These are phyloP conservation scores for Sebastes iracundus DNA, from an alignment of 2,797 vertebrate genomes.

Conservation along the genomic window DNA sequence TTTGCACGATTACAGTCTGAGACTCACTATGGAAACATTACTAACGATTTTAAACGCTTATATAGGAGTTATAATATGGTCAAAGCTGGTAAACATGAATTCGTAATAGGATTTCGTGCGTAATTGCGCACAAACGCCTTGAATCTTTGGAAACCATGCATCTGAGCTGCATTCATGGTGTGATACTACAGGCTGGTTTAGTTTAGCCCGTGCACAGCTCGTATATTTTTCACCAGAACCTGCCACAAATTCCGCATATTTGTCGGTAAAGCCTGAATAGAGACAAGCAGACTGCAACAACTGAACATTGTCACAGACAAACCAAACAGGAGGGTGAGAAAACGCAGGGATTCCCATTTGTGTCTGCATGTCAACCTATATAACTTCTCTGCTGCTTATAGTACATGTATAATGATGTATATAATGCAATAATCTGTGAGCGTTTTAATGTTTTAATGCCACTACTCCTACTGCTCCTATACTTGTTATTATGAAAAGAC, in stretches of 20 bases:
- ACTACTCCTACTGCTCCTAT: too few species aligned
- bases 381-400: background rate
- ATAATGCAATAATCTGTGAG: too few species aligned
- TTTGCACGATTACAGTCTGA: background rate
- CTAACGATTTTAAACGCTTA: background rate
- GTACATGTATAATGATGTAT: too few species aligned
- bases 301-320: background rate
- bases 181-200: background rate
- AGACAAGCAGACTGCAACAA: background rate
- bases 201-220: background rate
- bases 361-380: background rate
- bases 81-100: background rate
- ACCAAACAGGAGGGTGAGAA: conserved; percentile 20
- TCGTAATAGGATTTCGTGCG: background rate
- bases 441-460: background rate
- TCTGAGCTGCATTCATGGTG: background rate
- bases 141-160: background rate
- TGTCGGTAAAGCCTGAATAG: conserved; percentile 43
- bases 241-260: conserved; percentile 70
- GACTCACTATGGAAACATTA: background rate
- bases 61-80: background rate
- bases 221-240: conserved; percentile 26
- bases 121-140: background rate
- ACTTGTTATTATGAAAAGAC: background rate
- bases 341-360: conserved; percentile 1